Base-by-base conservation (phyloP, 2,113 vertebrate genomes). In the Chunga burmeisteri region DNA sequence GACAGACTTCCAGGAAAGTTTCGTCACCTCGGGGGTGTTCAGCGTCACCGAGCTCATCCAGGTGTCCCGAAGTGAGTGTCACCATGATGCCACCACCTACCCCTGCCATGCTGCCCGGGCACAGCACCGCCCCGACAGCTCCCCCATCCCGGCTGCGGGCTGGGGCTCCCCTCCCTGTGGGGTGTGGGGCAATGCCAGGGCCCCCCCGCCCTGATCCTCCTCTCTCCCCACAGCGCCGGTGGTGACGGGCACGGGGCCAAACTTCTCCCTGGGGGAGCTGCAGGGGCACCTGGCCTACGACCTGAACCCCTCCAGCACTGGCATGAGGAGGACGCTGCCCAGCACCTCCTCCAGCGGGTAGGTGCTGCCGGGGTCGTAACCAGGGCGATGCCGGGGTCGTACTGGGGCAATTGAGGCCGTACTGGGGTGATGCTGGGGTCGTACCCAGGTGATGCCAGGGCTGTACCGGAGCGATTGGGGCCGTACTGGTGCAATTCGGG, bases 21-120 rank as follows among this genome's bases (percentile, higher is more conserved):
- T 99, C 10, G 97, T 99, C 97, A 99, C 99, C 44, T 99, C 99
- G 1, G 99, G 99, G 30, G 99, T 99, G 96, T 99, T 99, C 98
- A 99, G 98, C n/a, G 99, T 99, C 96, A 99, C 99, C 4, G 99
- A 99, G 97, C 98, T 99, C 93, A 99, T 99, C 97, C 99, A 99
- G 80, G 99, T 99, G 93, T 99, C 99, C 63, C 98, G 99, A 98
- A 99, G 99, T 99, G 98, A 99, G 99, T 98, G 83, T 66, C 29
- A 65, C 65, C 23, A 3, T 17, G 46, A 34, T 87, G 62, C 91
- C 81, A 42, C 50, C 36, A 6, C 68, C n/a, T n/a, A n/a, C 42
- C 4, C 3, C 13, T 9, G 29, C 11, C 25, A 0, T 0, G 29
- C 74, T 52, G 46, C 36, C 27, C 0, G 11, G 46, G 53, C 46